A percentile compares a stretch with the other conserved stretches of the same genome.
Conservation (phyloP, 2,888 invertebrate species). For the Drosophila yooni region DNA sequence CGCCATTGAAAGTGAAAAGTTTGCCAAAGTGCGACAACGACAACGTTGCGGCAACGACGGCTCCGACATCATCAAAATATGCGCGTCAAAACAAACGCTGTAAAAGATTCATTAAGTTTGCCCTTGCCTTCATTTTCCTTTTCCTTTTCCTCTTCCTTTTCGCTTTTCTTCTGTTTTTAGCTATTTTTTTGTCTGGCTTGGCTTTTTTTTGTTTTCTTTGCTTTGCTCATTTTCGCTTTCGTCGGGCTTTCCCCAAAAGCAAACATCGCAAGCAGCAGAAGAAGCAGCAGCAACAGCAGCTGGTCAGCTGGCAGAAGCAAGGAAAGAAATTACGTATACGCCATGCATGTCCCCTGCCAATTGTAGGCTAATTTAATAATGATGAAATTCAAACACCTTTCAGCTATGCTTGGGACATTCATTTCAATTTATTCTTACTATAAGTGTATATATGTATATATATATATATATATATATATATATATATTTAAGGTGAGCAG, state of each 20-base stretch:
- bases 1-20: slow-evolving; percentile 73
- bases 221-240: slow-evolving; percentile 15
- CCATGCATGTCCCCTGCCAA: not conserved
- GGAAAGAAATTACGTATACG: slow-evolving; percentile 39
- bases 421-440: not conserved
- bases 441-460: too few relatives aligned
- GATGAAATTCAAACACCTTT: not conserved
- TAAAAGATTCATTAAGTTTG: slow-evolving; percentile 70
- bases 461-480: too few relatives aligned
- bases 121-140: slow-evolving; percentile 13
- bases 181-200: not conserved
- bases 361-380: not conserved
- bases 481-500: not conserved
- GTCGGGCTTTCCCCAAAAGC: slow-evolving; percentile 16
- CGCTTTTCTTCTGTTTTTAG: not conserved
- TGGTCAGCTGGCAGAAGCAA: slow-evolving; percentile 15
- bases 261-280: not conserved
- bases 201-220: not conserved
- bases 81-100: slow-evolving; percentile 72
- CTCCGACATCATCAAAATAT: slow-evolving; percentile 51
- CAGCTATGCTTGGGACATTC: not conserved
- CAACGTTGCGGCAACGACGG: slow-evolving; percentile 9
- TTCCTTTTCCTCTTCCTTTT: slow-evolving; percentile 7
- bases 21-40: slow-evolving; percentile 68
- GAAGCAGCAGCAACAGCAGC: slow-evolving; percentile 12